A percentile compares a stretch with the other conserved stretches of the same genome.
These are phyloP conservation scores for Heliconius erato DNA, from an alignment of 2,888 invertebrate species.

Conservation along the genomic window DNA sequence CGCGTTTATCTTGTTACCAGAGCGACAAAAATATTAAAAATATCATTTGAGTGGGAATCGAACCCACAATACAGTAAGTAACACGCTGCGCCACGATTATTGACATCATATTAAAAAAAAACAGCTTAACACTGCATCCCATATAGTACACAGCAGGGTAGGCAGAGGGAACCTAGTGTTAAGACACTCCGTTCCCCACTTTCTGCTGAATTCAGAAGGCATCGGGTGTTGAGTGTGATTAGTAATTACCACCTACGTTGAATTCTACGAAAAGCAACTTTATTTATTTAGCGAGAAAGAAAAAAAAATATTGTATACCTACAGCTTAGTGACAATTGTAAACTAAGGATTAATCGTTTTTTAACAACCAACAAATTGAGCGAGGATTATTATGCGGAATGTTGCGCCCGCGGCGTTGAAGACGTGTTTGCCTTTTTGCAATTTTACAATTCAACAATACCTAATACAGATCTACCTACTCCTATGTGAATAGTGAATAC, in stretches of 20 bases:
- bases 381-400: slow-evolving; percentile 67
- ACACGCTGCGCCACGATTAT: no score
- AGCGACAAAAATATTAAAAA: no score
- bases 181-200: no score
- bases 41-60: no score
- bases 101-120: no score
- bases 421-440: slow-evolving; percentile 77
- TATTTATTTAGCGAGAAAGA: slow-evolving; percentile 38
- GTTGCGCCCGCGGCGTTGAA: slow-evolving; percentile 72
- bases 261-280: slow-evolving; percentile 29
- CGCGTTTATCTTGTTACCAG: no score
- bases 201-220: no score
- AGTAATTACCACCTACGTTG: slow-evolving; percentile 32
- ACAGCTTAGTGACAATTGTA: slow-evolving; percentile 67
- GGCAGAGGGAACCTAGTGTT: no score
- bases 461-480: slow-evolving; percentile 58
- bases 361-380: slow-evolving; percentile 81
- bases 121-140: no score
- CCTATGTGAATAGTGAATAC: slow-evolving; percentile 31
- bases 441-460: slow-evolving; percentile 66
- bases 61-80: no score
- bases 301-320: slow-evolving; percentile 51
- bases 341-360: slow-evolving; percentile 68
- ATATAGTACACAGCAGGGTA: no score
- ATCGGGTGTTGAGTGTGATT: neutral